A percentile compares a stretch with the other conserved stretches of the same genome.
These are phyloP conservation scores for Lacerta viridis DNA, from an alignment of 2,797 vertebrate genomes.

Conservation along the genomic window DNA sequence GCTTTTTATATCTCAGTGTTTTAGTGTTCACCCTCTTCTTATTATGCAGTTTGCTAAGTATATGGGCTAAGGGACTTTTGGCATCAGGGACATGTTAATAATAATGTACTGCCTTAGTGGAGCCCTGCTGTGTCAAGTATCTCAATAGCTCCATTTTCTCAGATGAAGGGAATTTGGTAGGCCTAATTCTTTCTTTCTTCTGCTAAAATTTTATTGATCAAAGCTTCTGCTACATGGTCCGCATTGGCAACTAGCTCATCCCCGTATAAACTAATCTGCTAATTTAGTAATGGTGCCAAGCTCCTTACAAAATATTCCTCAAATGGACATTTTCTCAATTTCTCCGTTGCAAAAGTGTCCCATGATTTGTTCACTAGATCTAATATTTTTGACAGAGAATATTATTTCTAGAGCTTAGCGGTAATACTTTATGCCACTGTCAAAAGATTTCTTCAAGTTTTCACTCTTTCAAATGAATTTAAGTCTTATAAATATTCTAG, in stretches of 20 bases:
- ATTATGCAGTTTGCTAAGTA: too few relatives aligned
- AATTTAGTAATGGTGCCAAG: not conserved
- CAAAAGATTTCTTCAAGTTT: not conserved
- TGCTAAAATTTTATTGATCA: not conserved
- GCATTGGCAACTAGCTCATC: not conserved
- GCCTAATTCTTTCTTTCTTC: not conserved
- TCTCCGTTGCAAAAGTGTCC: not conserved
- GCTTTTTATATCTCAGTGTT: not conserved
- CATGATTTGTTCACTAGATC: not conserved
- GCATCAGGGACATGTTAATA: not conserved
- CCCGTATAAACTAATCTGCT: not conserved
- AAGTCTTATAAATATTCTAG: not conserved
- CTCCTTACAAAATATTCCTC: not conserved
- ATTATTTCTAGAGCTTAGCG: not conserved
- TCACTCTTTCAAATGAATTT: not conserved
- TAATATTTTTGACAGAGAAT: not conserved
- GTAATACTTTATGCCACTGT: not conserved
- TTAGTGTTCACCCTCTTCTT: not conserved
- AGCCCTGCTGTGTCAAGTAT: not conserved
- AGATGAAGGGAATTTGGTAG: not conserved
- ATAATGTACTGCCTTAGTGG: not conserved
- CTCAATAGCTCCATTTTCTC: not conserved
- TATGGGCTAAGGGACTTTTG: not conserved
- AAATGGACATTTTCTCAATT: not conserved
- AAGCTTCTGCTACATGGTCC: not conserved